Conservation (phyloP, 2,888 invertebrate species). For the Holacanthella duospinosa region DNA sequence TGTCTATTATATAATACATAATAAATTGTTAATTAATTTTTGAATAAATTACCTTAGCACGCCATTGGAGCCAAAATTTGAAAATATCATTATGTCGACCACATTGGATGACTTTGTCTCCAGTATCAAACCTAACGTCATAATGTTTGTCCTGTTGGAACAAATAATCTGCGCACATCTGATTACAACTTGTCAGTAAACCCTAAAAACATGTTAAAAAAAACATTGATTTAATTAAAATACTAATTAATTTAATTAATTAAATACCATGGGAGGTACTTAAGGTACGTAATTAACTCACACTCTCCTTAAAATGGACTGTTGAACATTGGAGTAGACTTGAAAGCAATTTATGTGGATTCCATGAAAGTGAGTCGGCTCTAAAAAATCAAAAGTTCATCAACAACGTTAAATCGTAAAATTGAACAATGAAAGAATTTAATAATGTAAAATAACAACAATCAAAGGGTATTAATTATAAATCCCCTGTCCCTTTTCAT, state of each 20-base stretch:
- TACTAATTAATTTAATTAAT: not conserved
- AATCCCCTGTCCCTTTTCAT: not conserved
- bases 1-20: too few relatives aligned
- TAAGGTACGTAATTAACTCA: slow-evolving; percentile 55
- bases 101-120: slow-evolving; percentile 98
- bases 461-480: not conserved
- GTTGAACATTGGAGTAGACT: slow-evolving; percentile 93
- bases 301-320: slow-evolving; percentile 91
- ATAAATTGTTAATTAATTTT: not conserved
- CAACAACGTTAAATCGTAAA: too few relatives aligned
- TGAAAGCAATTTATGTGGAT: slow-evolving; percentile 98
- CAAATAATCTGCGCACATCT: slow-evolving; percentile 95
- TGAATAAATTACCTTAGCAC: slow-evolving; percentile 64
- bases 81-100: slow-evolving; percentile 98
- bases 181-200: slow-evolving; percentile 79
- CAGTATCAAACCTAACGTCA: slow-evolving; percentile 91
- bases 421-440: too few relatives aligned
- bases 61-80: slow-evolving; percentile 98
- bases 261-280: not conserved
- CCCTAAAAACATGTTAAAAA: slow-evolving; percentile 71
- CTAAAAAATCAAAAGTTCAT: too few relatives aligned
- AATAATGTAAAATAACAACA: too few relatives aligned
- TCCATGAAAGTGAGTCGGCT: slow-evolving; percentile 95
- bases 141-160: slow-evolving; percentile 99
- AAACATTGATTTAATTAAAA: too few relatives aligned